phyloP scores from a whole-genome alignment of 2,888 invertebrate genomes.

The Tridacna crocea region DNA sequence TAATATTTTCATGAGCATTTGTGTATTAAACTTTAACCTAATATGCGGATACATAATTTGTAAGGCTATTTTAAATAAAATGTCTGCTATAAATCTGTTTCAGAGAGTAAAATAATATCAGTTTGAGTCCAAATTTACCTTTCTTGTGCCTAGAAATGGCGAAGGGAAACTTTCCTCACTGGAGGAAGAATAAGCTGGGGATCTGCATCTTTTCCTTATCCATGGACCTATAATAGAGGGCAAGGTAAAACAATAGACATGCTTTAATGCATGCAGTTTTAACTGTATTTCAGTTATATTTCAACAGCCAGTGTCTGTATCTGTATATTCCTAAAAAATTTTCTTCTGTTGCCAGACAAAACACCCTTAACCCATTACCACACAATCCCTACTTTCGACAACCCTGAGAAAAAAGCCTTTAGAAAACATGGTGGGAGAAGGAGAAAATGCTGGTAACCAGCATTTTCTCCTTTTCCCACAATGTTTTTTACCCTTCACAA shows the following conservation, averaged over 20 bases:
- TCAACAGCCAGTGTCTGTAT: neutral
- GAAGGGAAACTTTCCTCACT: conserved; percentile 36
- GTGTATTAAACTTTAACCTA: no score
- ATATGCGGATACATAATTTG: no score
- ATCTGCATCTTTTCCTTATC: conserved; percentile 38
- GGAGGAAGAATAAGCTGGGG: conserved; percentile 29
- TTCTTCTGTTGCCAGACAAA: neutral
- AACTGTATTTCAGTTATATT: neutral
- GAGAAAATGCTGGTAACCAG: neutral
- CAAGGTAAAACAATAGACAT: neutral
- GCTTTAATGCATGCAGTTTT: neutral
- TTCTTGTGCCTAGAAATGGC: conserved; percentile 7
- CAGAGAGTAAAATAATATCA: no score
- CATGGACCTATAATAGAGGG: conserved; percentile 21
- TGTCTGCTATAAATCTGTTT: no score
- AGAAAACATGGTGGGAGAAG: neutral
- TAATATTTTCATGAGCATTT: no score
- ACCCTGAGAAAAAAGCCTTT: no score
- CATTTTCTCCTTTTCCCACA: neutral
- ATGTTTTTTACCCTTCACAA: no score
- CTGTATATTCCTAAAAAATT: neutral
- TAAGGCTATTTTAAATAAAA: no score
- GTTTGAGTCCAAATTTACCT: conserved; percentile 15
- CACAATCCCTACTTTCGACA: no score
- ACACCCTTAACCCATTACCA: neutral